Evolutionary conservation across 2,888 invertebrate species (phyloP), one percentile per base, ranked within the genome.

Genomic region (Tetranychus piercei): DNA sequence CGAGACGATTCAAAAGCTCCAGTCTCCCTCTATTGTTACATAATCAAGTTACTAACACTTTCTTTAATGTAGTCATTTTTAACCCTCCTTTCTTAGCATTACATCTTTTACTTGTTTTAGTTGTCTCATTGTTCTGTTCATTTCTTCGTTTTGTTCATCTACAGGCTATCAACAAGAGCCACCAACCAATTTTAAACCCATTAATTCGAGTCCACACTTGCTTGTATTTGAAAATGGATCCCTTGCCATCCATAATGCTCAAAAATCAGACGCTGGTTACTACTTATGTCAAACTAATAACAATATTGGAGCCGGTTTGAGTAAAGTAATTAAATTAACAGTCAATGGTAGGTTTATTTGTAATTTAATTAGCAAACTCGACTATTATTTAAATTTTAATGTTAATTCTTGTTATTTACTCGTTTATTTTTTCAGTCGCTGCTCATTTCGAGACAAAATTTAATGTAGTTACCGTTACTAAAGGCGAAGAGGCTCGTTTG

Each of bases 151-250:
- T n/a, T 67, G 9, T 18, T 9, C 4, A 6, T 22, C 20, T 23
- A 5, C 65, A 67, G 23, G 67, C n/a, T 67, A 67, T n/a, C 20
- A 67, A 67, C 55, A 55, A 55, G 55, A 74, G 44, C 67, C 75
- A 72, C 78, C 78, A 8, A 73, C 77, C 15, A 77, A 79, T 34
- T 79, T 76, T 76, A 78, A 78, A 69, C 75, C 79, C 11, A 79
- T 79, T 9, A 76, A 77, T 7, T 78, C 78, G 71, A 78, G 77
- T 64, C 78, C 79, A 7, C 79, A 79, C 55, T 72, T 79, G 9
- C 79, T 78, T 71, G 79, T 79, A 15, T 78, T 76, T 71, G 78
- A 79, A 73, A 79, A 79, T 67, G 79, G 79, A n/a, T 78, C 79
- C 1, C 76, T 79, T 8, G 74, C 77, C 9, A 76, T 79, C 18